Evolutionary conservation across 2,888 invertebrate genomes (phyloP).

Genomic region (Oeneis ivallda): DNA sequence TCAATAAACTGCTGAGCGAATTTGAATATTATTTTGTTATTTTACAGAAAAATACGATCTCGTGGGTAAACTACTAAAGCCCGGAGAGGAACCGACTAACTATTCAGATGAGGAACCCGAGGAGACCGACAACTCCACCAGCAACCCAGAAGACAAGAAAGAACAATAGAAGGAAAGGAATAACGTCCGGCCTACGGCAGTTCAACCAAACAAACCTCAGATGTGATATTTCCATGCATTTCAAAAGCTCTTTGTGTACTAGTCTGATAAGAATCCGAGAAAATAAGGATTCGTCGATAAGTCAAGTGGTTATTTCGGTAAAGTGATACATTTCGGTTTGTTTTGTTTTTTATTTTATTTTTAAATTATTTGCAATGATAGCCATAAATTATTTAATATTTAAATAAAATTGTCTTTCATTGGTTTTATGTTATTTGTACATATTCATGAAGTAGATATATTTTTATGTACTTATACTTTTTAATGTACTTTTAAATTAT

Average conservation of each 20-base stretch:
- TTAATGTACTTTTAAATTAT: background rate
- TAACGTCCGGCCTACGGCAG: slow-evolving; percentile 1
- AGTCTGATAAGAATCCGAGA: too few relatives aligned
- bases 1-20: too few relatives aligned
- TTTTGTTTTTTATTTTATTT: background rate
- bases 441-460: background rate
- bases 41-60: slow-evolving; percentile 94
- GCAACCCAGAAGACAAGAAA: slow-evolving; percentile 62
- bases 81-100: slow-evolving; percentile 93
- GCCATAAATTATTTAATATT: background rate
- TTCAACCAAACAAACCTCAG: slow-evolving; percentile 28
- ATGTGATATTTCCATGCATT: slow-evolving; percentile 22
- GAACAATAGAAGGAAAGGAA: slow-evolving; percentile 49
- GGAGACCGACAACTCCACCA: slow-evolving; percentile 65
- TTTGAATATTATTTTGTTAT: background rate
- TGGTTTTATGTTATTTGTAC: background rate
- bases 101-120: slow-evolving; percentile 94
- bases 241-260: background rate
- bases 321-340: background rate
- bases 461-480: too few relatives aligned
- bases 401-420: background rate
- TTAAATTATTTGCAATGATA: background rate
- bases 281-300: background rate
- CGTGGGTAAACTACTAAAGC: slow-evolving; percentile 94
- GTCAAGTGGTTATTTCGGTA: slow-evolving; percentile 5